Evolutionary conservation across 1,140 invertebrate species (phyloP).

Genomic region (Portunus trituberculatus): DNA sequence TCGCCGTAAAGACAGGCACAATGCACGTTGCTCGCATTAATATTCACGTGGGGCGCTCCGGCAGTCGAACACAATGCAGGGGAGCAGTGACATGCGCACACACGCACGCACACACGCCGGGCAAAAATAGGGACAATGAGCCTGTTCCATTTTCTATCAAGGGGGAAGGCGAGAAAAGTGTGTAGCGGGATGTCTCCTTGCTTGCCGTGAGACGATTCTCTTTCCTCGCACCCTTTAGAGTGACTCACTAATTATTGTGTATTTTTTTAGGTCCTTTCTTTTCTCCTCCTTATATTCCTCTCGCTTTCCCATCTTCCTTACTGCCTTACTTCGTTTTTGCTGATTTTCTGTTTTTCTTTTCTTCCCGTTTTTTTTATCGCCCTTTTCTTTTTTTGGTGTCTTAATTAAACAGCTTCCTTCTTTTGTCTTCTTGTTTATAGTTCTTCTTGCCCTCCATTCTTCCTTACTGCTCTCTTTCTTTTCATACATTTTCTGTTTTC

Average conservation of each 20-base stretch:
- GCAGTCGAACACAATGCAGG: too few relatives aligned
- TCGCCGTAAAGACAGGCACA: too few relatives aligned
- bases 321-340: neutral
- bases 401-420: too few relatives aligned
- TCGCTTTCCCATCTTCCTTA: neutral
- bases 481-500: neutral
- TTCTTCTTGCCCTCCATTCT: neutral
- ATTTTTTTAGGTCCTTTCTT: neutral
- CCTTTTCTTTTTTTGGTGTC: neutral
- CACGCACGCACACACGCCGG: neutral
- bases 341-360: too few relatives aligned
- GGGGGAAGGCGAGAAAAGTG: neutral
- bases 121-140: neutral
- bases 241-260: neutral
- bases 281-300: neutral
- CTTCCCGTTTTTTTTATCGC: neutral
- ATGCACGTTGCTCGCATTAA: too few relatives aligned
- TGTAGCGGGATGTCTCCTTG: too few relatives aligned
- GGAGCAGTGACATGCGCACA: neutral
- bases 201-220: neutral
- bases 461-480: neutral
- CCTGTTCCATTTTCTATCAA: neutral
- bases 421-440: neutral
- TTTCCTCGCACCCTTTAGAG: neutral
- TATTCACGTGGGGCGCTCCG: too few relatives aligned